Base-by-base conservation (phyloP, 2,113 vertebrate species). In the Tachuris rubrigastra region DNA sequence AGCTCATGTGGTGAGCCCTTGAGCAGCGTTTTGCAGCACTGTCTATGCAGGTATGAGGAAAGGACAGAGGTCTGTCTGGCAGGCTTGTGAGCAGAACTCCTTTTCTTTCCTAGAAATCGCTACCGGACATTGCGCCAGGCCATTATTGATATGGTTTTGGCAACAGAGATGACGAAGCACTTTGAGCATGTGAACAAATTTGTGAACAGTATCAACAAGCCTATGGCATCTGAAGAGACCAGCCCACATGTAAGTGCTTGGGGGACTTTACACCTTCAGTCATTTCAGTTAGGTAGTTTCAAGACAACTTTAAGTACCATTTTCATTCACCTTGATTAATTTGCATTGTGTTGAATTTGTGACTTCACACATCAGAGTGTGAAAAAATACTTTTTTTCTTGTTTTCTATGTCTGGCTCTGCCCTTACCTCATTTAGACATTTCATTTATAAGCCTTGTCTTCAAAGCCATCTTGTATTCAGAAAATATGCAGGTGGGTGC, bases 181-280 rank as follows among this genome's bases (percentile, higher is more conserved):
- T 99, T 99, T 58, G 99, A 99, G 94, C 99, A 99, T 0, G 99
- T 99, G 96, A 99, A 99, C 97, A 99, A 99, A 97, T 99, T 99
- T 91, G 99, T 99, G 81, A 99, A 99, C 97, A 99, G 99, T 97
- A 98, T 99, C 98, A 99, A 99, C 97, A 99, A 99, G 95, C 98
- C 99, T 5, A 97, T 98, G 97, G 98, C 98, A 20, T 98, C 98
- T 46, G 99, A 99, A 71, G 98, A 99, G 79, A 98, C 95, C 85
- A 97, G 97, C 94, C 97, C 96, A 12, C 97, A 91, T 4, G 98
- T 98, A 93, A 98, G 68, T 79, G 49, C n/a, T 52, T 76, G 22
- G 41, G 65, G 27, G 52, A 72, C 13, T 84, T 84, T 4, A 31
- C 0, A 10, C 12, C 13, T 58, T 78, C 33, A 33, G 19, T n/a